Evolutionary conservation across 2,888 invertebrate species (phyloP), one percentile per base, ranked within the genome.

Genomic region (Athalia cordata): DNA sequence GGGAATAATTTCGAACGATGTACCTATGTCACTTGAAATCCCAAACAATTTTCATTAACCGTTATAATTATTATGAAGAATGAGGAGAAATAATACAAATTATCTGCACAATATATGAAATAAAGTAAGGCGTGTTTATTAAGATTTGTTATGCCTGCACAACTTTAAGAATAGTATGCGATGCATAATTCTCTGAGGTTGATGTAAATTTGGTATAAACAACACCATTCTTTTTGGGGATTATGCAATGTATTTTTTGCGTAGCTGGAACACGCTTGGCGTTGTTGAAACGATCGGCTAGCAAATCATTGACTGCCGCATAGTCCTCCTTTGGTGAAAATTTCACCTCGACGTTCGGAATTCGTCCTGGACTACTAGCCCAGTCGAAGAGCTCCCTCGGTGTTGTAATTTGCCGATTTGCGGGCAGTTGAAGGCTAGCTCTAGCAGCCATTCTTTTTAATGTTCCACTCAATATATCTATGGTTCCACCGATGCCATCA

Each of bases 321-420:
- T 62, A 62, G 13, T 62, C 62, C 8, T n/a, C 8, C 15, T 8
- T 62, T 6, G n/a, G 8, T 4, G 62, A 13, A 62, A 13, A 62
- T 62, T 62, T 62, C n/a, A 6, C 29, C 6, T 13, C 29, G 15
- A 62, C 8, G n/a, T 15, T 29, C 15, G 62, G 15, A 13, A 62
- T 6, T 13, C 29, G 8, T 62, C 8, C 29, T 5, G 29, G 62
- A 15, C 29, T 9, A 11, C 6, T 49, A 62, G 76, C 59, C 79
- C 80, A 80, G 3, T 80, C 72, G 72, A 72, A 79, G 13, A 78
- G 70, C 77, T 80, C 55, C 67, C 55, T 29, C 49, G 79, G 78
- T n/a, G 74, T 80, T 59, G 74, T 62, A 7, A 80, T 80, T 61
- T 77, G 77, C 7, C 57, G 9, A 29, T 70, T 55, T 29, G 62